Percentiles rank a stretch among this genome's conserved stretches.
Conservation (phyloP, 1,140 invertebrate species). For the Nilaparvata lugens region DNA sequence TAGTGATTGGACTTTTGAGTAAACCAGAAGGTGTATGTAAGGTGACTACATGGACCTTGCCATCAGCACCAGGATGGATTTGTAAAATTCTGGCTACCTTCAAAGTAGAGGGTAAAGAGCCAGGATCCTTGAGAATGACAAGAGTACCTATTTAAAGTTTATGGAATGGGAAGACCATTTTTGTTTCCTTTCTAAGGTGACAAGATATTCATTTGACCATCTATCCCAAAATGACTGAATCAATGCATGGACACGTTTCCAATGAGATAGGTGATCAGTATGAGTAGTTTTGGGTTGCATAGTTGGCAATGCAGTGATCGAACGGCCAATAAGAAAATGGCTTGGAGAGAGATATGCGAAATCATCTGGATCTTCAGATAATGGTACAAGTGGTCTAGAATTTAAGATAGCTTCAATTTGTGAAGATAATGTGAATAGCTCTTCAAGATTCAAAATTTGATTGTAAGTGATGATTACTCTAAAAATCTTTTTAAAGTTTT, state of each 20-base stretch:
- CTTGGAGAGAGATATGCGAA: conserved; percentile 15
- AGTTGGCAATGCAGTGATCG: not conserved
- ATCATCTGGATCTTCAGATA: conserved; percentile 16
- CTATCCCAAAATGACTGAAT: conserved; percentile 16
- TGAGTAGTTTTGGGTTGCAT: not conserved
- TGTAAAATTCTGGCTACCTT: too few species aligned
- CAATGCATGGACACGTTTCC: not conserved
- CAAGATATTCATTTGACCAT: not conserved
- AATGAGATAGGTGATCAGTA: not conserved
- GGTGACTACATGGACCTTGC: too few species aligned
- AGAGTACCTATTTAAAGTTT: too few species aligned
- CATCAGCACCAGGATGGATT: too few species aligned
- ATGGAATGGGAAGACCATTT: too few species aligned
- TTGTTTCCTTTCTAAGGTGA: too few species aligned
- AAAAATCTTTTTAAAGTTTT: conserved; percentile 8
- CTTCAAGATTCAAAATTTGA: not conserved
- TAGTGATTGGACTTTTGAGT: too few species aligned
- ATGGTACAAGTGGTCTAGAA: not conserved
- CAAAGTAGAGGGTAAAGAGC: too few species aligned
- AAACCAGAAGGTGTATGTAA: too few species aligned
- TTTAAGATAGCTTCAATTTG: conserved; percentile 7
- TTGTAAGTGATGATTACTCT: not conserved
- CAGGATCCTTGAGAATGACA: too few species aligned
- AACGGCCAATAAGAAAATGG: conserved; percentile 18
- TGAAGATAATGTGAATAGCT: not conserved